Conservation (phyloP, 2,888 invertebrate species). For the Heliconius hortense region DNA sequence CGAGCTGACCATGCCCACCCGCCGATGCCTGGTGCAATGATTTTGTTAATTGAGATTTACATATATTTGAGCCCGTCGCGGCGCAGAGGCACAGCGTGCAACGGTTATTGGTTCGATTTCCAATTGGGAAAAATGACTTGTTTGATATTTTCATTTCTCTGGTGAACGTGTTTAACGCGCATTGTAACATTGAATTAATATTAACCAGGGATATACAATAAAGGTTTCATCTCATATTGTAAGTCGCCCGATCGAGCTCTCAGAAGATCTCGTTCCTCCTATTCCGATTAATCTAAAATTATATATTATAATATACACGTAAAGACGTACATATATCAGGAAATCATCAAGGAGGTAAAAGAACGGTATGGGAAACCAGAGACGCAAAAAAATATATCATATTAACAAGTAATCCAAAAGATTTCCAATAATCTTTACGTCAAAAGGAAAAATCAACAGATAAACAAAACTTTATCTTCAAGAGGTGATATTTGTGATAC, state of each 20-base stretch:
- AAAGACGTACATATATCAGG: too few relatives aligned
- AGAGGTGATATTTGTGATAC: not conserved
- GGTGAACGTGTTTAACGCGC: too few relatives aligned
- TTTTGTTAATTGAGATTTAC: constrained; percentile 13
- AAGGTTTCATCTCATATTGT: not conserved
- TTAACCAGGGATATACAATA: not conserved
- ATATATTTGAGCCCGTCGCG: not conserved
- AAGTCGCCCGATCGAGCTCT: not conserved
- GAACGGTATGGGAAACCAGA: not conserved
- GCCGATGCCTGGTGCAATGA: constrained; percentile 60
- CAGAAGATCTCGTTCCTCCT: not conserved
- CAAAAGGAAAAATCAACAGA: not conserved
- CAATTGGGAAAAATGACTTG: not conserved
- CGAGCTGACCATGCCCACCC: constrained; percentile 71
- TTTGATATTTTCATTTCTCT: not conserved
- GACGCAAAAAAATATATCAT: not conserved
- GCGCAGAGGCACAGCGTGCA: not conserved
- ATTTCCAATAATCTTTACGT: not conserved
- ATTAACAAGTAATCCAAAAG: not conserved
- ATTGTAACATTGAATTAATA: not conserved
- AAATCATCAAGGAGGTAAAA: not conserved
- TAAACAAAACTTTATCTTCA: not conserved
- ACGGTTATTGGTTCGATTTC: not conserved
- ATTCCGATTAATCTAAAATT: not conserved
- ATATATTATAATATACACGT: not conserved